Percentiles rank a stretch among this genome's conserved stretches.
Conservation (phyloP, 2,797 vertebrate genomes). For the Gadopsis bispinosus region DNA sequence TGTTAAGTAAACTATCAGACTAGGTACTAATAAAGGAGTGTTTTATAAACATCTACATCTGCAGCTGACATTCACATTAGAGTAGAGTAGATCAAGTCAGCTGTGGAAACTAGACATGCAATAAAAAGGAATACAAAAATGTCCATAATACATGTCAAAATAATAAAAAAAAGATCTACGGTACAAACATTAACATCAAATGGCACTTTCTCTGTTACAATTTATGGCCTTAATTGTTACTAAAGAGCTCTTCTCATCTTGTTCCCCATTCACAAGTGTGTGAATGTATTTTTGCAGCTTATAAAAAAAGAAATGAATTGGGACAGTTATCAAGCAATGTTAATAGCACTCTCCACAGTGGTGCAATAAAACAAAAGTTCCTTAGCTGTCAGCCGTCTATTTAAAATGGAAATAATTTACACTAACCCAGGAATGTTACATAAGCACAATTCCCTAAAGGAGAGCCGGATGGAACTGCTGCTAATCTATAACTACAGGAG, state of each 20-base stretch:
- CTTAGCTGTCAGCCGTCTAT: neutral
- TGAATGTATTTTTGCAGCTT: neutral
- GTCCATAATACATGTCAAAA: neutral
- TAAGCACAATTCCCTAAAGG: neutral
- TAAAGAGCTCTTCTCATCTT: neutral
- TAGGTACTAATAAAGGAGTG: neutral
- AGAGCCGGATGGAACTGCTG: neutral
- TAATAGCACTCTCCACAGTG: conserved; percentile 7
- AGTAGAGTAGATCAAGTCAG: neutral
- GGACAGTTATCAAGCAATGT: conserved; percentile 17
- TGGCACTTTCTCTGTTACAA: neutral
- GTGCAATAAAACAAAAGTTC: conserved; percentile 1
- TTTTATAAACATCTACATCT: conserved; percentile 7
- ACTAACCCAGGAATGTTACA: neutral
- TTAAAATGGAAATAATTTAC: neutral
- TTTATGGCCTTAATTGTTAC: neutral
- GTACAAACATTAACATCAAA: neutral
- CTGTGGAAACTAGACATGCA: neutral
- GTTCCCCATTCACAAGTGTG: neutral
- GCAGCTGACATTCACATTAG: neutral
- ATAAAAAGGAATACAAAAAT: neutral
- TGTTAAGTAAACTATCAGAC: neutral
- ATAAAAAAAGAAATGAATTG: conserved; percentile 2
- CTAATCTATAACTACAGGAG: neutral
- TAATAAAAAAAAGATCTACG: neutral